These are phyloP conservation scores for Kobus ellipsiprymnus DNA, from an alignment of 2,113 vertebrate genomes.

Conservation along the genomic window DNA sequence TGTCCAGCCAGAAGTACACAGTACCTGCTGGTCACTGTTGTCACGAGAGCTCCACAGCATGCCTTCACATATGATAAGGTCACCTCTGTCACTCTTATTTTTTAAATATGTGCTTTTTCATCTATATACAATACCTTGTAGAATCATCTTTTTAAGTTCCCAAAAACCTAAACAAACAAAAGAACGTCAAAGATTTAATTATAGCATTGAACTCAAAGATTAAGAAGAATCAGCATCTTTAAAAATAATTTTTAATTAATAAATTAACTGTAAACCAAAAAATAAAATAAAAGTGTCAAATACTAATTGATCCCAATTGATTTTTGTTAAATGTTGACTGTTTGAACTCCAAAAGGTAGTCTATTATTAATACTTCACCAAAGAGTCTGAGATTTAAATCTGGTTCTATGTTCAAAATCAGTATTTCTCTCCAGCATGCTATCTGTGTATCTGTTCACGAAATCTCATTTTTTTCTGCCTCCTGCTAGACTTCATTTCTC, in stretches of 20 bases:
- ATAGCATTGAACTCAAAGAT: not conserved
- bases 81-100: no score
- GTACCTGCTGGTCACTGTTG: no score
- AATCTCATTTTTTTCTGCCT: not conserved
- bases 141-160: not conserved
- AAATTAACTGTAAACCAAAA: not conserved
- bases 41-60: not conserved
- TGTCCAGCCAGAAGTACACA: no score
- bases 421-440: not conserved
- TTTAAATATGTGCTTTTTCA: not conserved
- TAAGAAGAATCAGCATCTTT: not conserved
- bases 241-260: not conserved
- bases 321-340: not conserved
- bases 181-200: not conserved
- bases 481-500: not conserved
- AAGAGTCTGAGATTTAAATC: not conserved
- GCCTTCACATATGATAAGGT: not conserved
- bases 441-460: not conserved
- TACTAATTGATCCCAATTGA: not conserved
- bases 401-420: not conserved
- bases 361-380: not conserved
- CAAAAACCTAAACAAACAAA: not conserved
- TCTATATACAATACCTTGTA: not conserved
- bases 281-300: not conserved
- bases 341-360: not conserved